Evolutionary conservation across 2,113 vertebrate genomes (phyloP).

Genomic region (Numenius arquata): DNA sequence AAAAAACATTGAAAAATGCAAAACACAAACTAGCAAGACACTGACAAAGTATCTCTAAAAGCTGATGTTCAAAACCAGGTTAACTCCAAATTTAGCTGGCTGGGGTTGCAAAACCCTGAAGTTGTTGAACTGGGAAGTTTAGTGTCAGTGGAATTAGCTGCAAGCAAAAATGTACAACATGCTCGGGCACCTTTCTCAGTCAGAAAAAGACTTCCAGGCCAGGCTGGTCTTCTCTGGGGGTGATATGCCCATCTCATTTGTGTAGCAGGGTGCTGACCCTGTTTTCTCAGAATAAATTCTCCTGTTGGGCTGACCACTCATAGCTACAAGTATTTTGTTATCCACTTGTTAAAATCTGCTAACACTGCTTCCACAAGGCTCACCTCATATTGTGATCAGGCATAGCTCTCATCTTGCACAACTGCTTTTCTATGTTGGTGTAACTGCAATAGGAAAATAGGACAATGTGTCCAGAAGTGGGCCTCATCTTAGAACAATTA

Average conservation of each 20-base stretch:
- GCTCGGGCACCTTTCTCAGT: neutral
- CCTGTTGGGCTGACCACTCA: neutral
- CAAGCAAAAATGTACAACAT: neutral
- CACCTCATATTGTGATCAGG: neutral
- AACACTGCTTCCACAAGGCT: neutral
- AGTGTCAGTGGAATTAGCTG: neutral
- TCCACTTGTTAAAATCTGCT: neutral
- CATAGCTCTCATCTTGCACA: neutral
- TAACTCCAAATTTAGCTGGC: neutral
- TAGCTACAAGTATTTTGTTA: neutral
- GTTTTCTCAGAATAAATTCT: neutral
- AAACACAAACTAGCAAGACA: neutral
- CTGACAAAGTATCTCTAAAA: neutral
- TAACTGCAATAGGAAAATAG: neutral
- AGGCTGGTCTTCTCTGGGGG: neutral
- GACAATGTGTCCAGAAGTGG: neutral
- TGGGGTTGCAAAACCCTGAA: neutral
- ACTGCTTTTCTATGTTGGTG: neutral
- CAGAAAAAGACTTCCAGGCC: neutral
- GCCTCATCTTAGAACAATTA: neutral
- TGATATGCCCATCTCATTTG: neutral
- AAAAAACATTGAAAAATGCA: neutral
- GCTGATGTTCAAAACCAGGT: neutral
- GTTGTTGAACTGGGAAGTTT: neutral
- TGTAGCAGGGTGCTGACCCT: neutral